Evolutionary conservation across 2,888 invertebrate genomes (phyloP).

Genomic region (Rhogogaster chlorosoma): DNA sequence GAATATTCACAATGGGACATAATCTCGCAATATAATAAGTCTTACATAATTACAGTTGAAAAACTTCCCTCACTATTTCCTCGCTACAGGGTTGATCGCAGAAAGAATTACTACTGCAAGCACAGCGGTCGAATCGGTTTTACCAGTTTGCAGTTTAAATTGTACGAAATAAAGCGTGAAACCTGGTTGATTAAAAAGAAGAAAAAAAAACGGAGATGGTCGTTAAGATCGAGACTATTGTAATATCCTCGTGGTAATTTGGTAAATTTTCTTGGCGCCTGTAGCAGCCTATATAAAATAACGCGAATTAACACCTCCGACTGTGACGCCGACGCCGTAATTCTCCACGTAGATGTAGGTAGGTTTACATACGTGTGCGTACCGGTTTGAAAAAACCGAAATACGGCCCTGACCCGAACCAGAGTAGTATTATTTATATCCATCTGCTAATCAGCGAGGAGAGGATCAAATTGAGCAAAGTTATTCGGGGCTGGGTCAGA

Average conservation of each 20-base stretch:
- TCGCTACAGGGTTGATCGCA: background rate
- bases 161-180: background rate
- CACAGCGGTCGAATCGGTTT: background rate
- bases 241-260: background rate
- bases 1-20: background rate
- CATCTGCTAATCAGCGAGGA: background rate
- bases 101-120: background rate
- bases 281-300: background rate
- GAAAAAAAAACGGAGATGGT: background rate
- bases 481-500: background rate
- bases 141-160: background rate
- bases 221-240: background rate
- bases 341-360: background rate
- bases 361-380: background rate
- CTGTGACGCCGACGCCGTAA: background rate
- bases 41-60: background rate
- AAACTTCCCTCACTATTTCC: background rate
- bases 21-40: too few relatives aligned
- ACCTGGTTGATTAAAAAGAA: background rate
- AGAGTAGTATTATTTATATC: constrained; percentile 1
- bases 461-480: background rate
- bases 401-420: constrained; percentile 32
- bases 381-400: background rate
- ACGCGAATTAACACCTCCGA: constrained; percentile 19
- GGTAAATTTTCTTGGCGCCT: constrained; percentile 7